Conservation (phyloP, 2,113 vertebrate genomes). For the Cynopterus brachyotis region DNA sequence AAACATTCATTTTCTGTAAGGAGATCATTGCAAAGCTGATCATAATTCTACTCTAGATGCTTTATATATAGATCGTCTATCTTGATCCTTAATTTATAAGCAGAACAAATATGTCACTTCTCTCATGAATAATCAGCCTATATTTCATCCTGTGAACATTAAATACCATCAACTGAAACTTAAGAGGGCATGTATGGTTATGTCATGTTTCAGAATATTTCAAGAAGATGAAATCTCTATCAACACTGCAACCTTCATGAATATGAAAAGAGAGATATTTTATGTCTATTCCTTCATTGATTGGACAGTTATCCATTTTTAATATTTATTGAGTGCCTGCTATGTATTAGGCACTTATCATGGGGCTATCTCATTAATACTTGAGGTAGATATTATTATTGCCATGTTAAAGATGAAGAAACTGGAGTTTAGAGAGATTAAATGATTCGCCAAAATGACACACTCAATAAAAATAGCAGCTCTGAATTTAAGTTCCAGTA, state of each 20-base stretch:
- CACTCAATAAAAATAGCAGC: not conserved
- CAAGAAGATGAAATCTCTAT: conserved; percentile 39
- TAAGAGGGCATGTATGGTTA: conserved; percentile 32
- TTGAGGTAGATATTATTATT: not conserved
- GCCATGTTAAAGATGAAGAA: not conserved
- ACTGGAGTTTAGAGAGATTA: not conserved
- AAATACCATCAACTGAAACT: conserved; percentile 59
- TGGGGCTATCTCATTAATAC: not conserved
- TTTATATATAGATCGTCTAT: conserved; percentile 58
- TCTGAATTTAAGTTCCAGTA: not conserved
- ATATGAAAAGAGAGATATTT: conserved; percentile 34
- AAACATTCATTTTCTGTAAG: conserved; percentile 46
- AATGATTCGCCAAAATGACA: conserved; percentile 5
- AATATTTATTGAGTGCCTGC: conserved; percentile 9
- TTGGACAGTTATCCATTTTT: not conserved
- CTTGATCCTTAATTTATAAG: conserved; percentile 65
- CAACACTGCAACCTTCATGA: conserved; percentile 10
- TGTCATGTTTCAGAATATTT: conserved; percentile 53
- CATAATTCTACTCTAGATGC: conserved; percentile 56
- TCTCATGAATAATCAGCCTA: conserved; percentile 65
- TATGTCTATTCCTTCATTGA: not conserved
- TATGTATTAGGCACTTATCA: not conserved
- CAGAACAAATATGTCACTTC: conserved; percentile 69
- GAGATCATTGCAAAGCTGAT: conserved; percentile 39
- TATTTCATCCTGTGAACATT: conserved; percentile 65